phyloP scores from a whole-genome alignment of 2,113 vertebrate genomes.

The Tenrec ecaudatus region DNA sequence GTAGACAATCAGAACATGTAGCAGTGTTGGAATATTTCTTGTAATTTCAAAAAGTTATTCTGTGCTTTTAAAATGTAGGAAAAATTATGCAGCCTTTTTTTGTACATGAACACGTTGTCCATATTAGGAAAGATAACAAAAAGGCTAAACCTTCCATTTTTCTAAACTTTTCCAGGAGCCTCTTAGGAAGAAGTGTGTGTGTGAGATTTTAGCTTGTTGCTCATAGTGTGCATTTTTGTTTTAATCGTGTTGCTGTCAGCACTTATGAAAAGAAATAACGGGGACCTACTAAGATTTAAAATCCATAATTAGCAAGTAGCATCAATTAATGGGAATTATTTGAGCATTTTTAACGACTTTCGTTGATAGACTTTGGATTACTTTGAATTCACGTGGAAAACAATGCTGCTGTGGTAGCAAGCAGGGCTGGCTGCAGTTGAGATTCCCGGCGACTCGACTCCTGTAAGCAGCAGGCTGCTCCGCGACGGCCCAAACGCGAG shows the following conservation, averaged over 20 bases:
- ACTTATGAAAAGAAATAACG: background rate
- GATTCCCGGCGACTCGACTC: background rate
- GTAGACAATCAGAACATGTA: conserved; percentile 20
- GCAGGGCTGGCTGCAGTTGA: conserved; percentile 33
- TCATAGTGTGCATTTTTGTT: background rate
- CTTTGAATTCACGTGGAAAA: background rate
- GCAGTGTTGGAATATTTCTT: background rate
- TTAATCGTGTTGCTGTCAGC: background rate
- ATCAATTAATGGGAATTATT: background rate
- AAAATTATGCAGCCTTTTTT: conserved; percentile 13
- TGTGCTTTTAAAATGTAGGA: conserved; percentile 19
- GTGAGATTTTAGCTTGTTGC: conserved; percentile 46
- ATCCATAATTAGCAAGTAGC: background rate
- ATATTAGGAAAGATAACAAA: background rate
- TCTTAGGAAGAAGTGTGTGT: conserved; percentile 32
- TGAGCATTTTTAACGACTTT: conserved; percentile 32
- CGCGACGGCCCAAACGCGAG: conserved; percentile 22
- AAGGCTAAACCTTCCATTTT: background rate
- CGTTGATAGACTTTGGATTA: conserved; percentile 9
- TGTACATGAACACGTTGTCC: background rate
- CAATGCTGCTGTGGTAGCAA: background rate
- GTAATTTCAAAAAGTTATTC: conserved; percentile 9
- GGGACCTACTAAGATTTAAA: background rate
- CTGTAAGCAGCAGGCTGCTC: conserved; percentile 10
- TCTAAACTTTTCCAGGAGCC: background rate